Evolutionary conservation across 2,113 vertebrate species (phyloP).

Genomic region (Elgaria multicarinata): DNA sequence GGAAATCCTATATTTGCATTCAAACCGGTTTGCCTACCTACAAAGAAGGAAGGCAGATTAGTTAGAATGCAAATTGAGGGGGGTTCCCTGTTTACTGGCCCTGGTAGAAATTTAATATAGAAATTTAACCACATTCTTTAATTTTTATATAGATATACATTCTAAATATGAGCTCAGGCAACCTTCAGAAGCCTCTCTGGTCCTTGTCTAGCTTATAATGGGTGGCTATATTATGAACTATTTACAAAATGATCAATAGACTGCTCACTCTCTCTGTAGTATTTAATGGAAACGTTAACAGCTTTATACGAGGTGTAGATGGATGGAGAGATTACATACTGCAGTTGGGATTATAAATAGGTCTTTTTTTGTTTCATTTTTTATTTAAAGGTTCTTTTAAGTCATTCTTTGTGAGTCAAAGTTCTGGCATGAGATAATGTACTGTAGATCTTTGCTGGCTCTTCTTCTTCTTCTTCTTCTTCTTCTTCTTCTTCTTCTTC

Average conservation of each 20-base stretch:
- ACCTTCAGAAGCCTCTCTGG: neutral
- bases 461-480: constrained; percentile 42
- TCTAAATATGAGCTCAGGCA: too few relatives aligned
- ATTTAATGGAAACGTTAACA: neutral
- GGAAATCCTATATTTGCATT: neutral
- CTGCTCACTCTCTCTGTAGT: neutral
- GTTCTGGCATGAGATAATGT: constrained; percentile 34
- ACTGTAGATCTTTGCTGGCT: constrained; percentile 31
- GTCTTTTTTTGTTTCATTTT: neutral
- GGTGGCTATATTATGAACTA: neutral
- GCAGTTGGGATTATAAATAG: neutral
- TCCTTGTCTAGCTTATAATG: too few relatives aligned
- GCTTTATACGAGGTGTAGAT: neutral
- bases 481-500: constrained; percentile 42
- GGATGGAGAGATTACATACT: neutral
- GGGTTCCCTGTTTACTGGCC: neutral
- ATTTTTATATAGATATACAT: neutral
- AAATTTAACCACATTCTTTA: neutral
- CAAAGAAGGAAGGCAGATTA: neutral
- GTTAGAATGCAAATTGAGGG: neutral
- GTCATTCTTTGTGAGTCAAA: constrained; percentile 50
- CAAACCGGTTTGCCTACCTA: neutral
- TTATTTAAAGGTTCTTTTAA: constrained; percentile 8
- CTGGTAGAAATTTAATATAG: neutral
- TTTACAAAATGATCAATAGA: neutral